A percentile compares a stretch with the other conserved stretches of the same genome.
These are phyloP conservation scores for Arctopsyche grandis DNA, from an alignment of 1,140 invertebrate genomes.

Conservation along the genomic window DNA sequence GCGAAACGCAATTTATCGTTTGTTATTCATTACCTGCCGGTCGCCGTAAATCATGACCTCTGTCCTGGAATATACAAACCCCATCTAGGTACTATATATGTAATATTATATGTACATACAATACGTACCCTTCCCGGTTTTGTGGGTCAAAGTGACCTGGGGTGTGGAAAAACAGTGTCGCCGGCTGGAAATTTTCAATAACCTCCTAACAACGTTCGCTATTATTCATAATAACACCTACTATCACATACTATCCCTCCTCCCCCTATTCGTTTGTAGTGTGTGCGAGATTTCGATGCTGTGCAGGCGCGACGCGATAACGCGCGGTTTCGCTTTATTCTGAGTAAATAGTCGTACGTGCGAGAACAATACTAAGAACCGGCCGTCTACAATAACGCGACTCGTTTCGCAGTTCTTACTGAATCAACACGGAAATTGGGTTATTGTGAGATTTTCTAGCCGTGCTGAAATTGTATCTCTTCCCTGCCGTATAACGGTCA, in stretches of 20 bases:
- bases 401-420: conserved; percentile 5
- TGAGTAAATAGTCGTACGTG: conserved; percentile 21
- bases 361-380: background rate
- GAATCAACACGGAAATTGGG: conserved; percentile 4
- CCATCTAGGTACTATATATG: too few species aligned
- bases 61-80: background rate
- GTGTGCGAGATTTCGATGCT: background rate
- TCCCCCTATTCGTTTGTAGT: background rate
- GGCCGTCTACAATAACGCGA: background rate
- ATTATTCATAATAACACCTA: background rate
- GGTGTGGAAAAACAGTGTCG: conserved; percentile 8
- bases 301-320: conserved; percentile 5
- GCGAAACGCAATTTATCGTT: conserved; percentile 40
- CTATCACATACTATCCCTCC: too few species aligned
- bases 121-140: background rate
- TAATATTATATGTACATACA: too few species aligned
- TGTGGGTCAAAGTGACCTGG: background rate
- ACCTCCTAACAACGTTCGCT: background rate
- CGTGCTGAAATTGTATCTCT: background rate
- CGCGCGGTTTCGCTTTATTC: conserved; percentile 20
- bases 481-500: background rate
- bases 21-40: conserved; percentile 41
- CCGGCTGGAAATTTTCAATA: conserved; percentile 21
- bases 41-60: conserved; percentile 35
- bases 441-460: background rate